Conservation (phyloP, 2,888 invertebrate genomes). For the Nycteola revayana region DNA sequence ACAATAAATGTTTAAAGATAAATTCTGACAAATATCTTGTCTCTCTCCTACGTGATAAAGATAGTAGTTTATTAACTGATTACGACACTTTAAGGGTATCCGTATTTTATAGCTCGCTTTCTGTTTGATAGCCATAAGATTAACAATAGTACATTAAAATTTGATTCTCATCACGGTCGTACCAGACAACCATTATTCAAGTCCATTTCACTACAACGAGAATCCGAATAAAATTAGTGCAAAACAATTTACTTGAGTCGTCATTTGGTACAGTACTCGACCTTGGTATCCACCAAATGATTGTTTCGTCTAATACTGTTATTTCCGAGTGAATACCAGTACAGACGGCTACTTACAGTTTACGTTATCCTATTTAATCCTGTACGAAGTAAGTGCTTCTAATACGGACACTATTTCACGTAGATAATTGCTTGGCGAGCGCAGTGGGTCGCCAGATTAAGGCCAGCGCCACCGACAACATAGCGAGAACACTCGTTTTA, state of each 20-base stretch:
- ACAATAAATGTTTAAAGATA: no score
- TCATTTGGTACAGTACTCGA: slow-evolving; percentile 8
- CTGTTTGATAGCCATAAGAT: no score
- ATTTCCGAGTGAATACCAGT: slow-evolving; percentile 46
- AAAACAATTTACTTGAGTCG: slow-evolving; percentile 24
- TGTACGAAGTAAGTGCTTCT: slow-evolving; percentile 69
- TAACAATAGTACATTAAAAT: no score
- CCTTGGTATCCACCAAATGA: slow-evolving; percentile 14
- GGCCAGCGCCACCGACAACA: slow-evolving; percentile 42
- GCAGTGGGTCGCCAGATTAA: slow-evolving; percentile 53
- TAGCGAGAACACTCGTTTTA: slow-evolving; percentile 42
- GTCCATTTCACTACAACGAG: slow-evolving; percentile 18
- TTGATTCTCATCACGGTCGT: no score
- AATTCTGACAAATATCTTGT: no score
- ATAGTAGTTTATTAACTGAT: no score
- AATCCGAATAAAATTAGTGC: slow-evolving; percentile 27
- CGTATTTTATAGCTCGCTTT: no score
- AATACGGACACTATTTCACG: slow-evolving; percentile 73
- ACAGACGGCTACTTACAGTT: slow-evolving; percentile 61
- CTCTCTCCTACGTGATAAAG: no score
- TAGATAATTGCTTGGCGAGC: slow-evolving; percentile 74
- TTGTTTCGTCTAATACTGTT: slow-evolving; percentile 41
- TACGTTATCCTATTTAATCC: slow-evolving; percentile 68
- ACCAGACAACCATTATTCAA: slow-evolving; percentile 14
- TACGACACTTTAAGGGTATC: no score